phyloP scores from a whole-genome alignment of 2,888 invertebrate genomes.

The Zootermopsis nevadensis region DNA sequence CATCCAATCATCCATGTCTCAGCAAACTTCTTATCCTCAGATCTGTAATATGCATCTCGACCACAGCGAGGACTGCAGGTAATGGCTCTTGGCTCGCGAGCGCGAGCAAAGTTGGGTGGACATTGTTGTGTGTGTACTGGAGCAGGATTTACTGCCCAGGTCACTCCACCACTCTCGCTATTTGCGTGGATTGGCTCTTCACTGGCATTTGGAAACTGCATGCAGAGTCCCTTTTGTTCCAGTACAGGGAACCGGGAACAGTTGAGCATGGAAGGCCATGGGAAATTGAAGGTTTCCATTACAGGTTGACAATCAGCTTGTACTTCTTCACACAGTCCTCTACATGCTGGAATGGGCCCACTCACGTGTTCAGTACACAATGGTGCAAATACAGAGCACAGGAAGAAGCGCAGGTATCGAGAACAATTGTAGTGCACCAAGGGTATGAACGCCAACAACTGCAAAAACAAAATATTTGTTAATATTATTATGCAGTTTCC shows the following conservation, averaged over 20 bases:
- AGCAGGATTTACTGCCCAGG: slow-evolving; percentile 62
- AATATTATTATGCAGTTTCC: too few species aligned
- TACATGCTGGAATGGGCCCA: slow-evolving; percentile 86
- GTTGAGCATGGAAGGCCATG: slow-evolving; percentile 80
- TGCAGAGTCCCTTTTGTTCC: slow-evolving; percentile 77
- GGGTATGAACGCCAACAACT: slow-evolving; percentile 78
- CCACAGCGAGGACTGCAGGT: slow-evolving; percentile 71
- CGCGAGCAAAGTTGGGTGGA: slow-evolving; percentile 71
- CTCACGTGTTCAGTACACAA: slow-evolving; percentile 90
- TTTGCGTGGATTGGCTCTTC: slow-evolving; percentile 48
- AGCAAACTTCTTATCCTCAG: slow-evolving; percentile 75
- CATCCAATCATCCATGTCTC: slow-evolving; percentile 82
- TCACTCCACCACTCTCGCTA: slow-evolving; percentile 25
- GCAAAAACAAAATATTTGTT: slow-evolving; percentile 62
- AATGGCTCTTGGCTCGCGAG: slow-evolving; percentile 61
- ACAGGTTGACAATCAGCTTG: slow-evolving; percentile 77
- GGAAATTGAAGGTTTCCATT: slow-evolving; percentile 70
- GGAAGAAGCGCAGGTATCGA: slow-evolving; percentile 82
- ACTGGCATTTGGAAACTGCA: slow-evolving; percentile 69
- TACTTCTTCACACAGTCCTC: slow-evolving; percentile 82
- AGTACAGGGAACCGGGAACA: slow-evolving; percentile 84
- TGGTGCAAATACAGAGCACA: slow-evolving; percentile 91
- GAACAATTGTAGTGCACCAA: slow-evolving; percentile 85
- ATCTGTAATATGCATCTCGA: slow-evolving; percentile 74
- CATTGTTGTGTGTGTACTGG: slow-evolving; percentile 66